Evolutionary conservation across 2,888 invertebrate species (phyloP).

Genomic region (Drosophila mimetica): DNA sequence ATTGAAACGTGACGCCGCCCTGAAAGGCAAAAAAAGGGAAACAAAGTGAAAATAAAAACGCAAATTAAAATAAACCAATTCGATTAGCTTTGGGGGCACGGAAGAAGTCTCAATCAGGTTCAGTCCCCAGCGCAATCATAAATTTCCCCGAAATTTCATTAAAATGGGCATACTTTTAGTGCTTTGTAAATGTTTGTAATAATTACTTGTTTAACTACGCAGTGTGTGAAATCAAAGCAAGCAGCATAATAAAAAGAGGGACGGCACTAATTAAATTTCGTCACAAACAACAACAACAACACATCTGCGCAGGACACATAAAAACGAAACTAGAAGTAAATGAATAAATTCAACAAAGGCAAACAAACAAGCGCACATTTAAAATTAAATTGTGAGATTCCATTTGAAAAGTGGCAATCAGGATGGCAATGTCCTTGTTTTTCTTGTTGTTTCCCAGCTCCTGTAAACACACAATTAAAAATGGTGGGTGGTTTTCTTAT

Average conservation of each 20-base stretch:
- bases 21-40: slow-evolving; percentile 22
- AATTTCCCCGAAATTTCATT: not conserved
- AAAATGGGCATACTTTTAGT: not conserved
- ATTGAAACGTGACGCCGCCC: slow-evolving; percentile 51
- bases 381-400: slow-evolving; percentile 38
- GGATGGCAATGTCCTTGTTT: slow-evolving; percentile 32
- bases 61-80: slow-evolving; percentile 65
- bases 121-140: not conserved
- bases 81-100: slow-evolving; percentile 33
- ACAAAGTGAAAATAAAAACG: slow-evolving; percentile 23
- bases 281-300: not conserved
- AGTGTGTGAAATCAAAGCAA: not conserved
- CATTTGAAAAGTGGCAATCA: slow-evolving; percentile 60
- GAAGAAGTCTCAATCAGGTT: slow-evolving; percentile 4
- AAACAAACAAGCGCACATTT: slow-evolving; percentile 14
- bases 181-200: not conserved
- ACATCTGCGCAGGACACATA: slow-evolving; percentile 10
- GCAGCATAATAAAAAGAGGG: not conserved
- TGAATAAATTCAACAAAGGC: slow-evolving; percentile 36
- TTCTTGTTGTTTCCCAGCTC: slow-evolving; percentile 7
- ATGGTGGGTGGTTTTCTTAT: slow-evolving; percentile 8
- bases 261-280: slow-evolving; percentile 6
- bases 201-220: not conserved
- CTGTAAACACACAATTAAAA: slow-evolving; percentile 65
- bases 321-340: slow-evolving; percentile 55